Base-by-base conservation (phyloP, 2,888 invertebrate genomes). In the Molorchus minor region DNA sequence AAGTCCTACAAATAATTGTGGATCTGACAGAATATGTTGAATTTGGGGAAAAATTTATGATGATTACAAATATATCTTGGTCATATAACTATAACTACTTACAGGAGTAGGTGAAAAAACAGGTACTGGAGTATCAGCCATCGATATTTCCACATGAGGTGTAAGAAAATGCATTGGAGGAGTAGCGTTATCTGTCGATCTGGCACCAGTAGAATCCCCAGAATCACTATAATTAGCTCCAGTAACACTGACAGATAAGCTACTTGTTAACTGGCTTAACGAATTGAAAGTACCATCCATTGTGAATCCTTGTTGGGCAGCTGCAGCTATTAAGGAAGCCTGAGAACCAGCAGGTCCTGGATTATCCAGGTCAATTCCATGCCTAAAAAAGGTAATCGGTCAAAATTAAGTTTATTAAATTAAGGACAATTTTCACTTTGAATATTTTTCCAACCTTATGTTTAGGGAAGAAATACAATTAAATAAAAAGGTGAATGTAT, bases 121-220 rank as follows among this genome's bases (percentile, higher is more conserved):
- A 33, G 87, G 86, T 72, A 89, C 89, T 68, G 91, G 91, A 62
- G 90, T 89, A 75, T 93, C 93, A 13, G 92, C 90, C 87, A 93
- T 92, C 35, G 93, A 93, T 78, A 94, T 94, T 83, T 94, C 94
- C 29, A 94, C 93, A 71, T 94, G 94, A 3, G 94, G 94, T 30
- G 94, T 93, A 35, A 94, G 84, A 77, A 94, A 94, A 80, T 94
- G 93, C 93, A 93, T 93, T 0, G 93, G 93, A 8, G 93, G 93
- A 41, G 93, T 93, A 5, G 91, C 91, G 74, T 93, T 93, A 76
- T 93, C 93, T n/a, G 89, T 88, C 0, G 92, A 92, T 56, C 93
- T 84, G 36, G 87, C 89, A 1, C 89, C 90, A 51, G 90, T 88
- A 67, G 92, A 93, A 72, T 93, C 93, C 0, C 93, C 92, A 65